Conservation (phyloP, 1,140 invertebrate species). For the Plectrocnemia conspersa region DNA sequence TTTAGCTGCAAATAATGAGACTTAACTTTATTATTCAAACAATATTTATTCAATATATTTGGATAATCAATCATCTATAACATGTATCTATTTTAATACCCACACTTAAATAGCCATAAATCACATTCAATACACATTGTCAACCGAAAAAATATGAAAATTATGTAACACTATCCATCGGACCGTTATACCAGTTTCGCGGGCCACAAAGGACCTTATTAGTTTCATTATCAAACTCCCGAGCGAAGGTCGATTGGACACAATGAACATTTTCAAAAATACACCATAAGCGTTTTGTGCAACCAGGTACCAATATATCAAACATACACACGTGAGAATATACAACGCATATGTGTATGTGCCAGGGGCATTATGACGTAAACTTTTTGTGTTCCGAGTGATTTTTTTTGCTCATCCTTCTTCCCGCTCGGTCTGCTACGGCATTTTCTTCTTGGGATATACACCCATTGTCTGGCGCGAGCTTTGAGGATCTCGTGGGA, state of each 20-base stretch:
- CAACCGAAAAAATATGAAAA: too few relatives aligned
- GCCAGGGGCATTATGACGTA: conserved; percentile 2
- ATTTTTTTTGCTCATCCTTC: conserved; percentile 5
- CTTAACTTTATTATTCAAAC: too few relatives aligned
- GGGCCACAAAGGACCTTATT: conserved; percentile 19
- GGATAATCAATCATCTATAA: too few relatives aligned
- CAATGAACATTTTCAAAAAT: conserved; percentile 3
- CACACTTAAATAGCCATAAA: too few relatives aligned
- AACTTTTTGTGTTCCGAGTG: conserved; percentile 8
- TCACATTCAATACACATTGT: too few relatives aligned
- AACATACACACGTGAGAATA: neutral
- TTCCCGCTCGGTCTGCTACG: neutral
- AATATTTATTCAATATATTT: too few relatives aligned
- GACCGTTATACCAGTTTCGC: conserved; percentile 29
- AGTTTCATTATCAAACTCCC: conserved; percentile 27
- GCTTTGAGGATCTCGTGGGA: conserved; percentile 17
- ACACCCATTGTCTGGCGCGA: conserved; percentile 5
- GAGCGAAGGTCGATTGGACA: conserved; percentile 22
- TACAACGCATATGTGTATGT: neutral
- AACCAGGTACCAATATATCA: conserved; percentile 3
- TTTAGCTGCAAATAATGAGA: too few relatives aligned
- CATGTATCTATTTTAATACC: too few relatives aligned
- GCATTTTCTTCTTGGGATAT: neutral
- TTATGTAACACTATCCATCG: neutral
- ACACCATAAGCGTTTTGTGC: neutral